phyloP scores from a whole-genome alignment of 2,888 invertebrate genomes.

The Andricus curvator region DNA sequence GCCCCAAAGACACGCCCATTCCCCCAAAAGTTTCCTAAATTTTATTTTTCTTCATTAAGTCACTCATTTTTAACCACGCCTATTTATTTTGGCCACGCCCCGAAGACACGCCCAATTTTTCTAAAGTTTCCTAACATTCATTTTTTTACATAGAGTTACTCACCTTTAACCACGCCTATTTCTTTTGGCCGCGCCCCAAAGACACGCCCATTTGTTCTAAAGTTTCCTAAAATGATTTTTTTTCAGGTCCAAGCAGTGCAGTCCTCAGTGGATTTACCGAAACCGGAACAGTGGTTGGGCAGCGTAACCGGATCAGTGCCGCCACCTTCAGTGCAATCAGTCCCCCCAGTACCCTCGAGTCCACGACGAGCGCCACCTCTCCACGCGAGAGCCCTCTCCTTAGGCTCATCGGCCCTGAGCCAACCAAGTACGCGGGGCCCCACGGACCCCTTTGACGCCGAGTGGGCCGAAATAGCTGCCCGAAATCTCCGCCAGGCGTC shows the following conservation, averaged over 20 bases:
- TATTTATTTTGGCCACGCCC: too few species aligned
- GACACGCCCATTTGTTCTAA: too few species aligned
- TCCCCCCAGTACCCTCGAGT: conserved; percentile 55
- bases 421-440: conserved; percentile 57
- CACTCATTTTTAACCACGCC: too few species aligned
- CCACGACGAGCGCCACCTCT: conserved; percentile 80
- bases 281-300: conserved; percentile 91
- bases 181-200: too few species aligned
- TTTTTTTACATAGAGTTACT: too few species aligned
- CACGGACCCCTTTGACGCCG: conserved; percentile 90
- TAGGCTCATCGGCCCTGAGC: conserved; percentile 79
- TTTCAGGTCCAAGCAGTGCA: conserved; percentile 76
- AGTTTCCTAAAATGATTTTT: neutral
- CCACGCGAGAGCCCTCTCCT: conserved; percentile 79
- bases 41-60: too few species aligned
- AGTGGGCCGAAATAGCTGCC: conserved; percentile 87
- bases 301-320: conserved; percentile 84
- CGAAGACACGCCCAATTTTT: too few species aligned
- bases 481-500: conserved; percentile 78
- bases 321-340: conserved; percentile 73
- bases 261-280: conserved; percentile 81
- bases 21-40: accelerated
- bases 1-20: too few species aligned
- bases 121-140: neutral
- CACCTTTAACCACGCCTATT: too few species aligned